phyloP scores from a whole-genome alignment of 2,113 vertebrate genomes.

The Chlorocebus sabaeus region DNA sequence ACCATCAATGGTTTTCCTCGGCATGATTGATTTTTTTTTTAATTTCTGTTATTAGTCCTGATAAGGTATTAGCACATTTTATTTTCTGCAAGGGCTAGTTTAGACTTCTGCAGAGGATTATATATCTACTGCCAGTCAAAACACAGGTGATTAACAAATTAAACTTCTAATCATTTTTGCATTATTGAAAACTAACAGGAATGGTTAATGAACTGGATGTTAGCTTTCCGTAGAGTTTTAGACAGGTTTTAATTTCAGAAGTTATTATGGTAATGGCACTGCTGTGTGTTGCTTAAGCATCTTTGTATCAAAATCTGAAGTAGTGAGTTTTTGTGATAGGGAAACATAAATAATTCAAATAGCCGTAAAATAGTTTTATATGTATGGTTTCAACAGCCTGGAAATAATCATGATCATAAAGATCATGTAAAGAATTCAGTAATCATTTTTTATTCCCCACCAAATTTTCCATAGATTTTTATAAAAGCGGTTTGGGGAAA shows the following conservation, averaged over 20 bases:
- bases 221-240: slow-evolving; percentile 88
- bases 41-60: slow-evolving; percentile 82
- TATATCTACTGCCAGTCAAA: slow-evolving; percentile 86
- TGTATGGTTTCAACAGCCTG: slow-evolving; percentile 76
- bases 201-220: slow-evolving; percentile 89
- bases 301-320: slow-evolving; percentile 82
- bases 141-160: slow-evolving; percentile 89
- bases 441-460: slow-evolving; percentile 56
- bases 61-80: slow-evolving; percentile 84
- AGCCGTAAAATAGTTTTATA: slow-evolving; percentile 79
- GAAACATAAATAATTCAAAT: slow-evolving; percentile 84
- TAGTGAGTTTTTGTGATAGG: slow-evolving; percentile 81
- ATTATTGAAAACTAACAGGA: slow-evolving; percentile 89
- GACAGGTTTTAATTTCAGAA: slow-evolving; percentile 89
- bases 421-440: slow-evolving; percentile 74
- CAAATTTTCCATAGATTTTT: slow-evolving; percentile 64
- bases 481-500: slow-evolving; percentile 50
- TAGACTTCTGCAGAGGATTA: slow-evolving; percentile 87
- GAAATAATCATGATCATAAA: slow-evolving; percentile 69
- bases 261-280: slow-evolving; percentile 87
- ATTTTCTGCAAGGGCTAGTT: slow-evolving; percentile 88
- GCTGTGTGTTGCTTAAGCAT: slow-evolving; percentile 84
- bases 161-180: slow-evolving; percentile 88
- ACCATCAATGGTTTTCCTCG: slow-evolving; percentile 82
- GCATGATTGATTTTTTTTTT: slow-evolving; percentile 82